Evolutionary conservation across 2,888 invertebrate genomes (phyloP), one percentile per base, ranked within the genome.

Genomic region (Agonum fuliginosum): DNA sequence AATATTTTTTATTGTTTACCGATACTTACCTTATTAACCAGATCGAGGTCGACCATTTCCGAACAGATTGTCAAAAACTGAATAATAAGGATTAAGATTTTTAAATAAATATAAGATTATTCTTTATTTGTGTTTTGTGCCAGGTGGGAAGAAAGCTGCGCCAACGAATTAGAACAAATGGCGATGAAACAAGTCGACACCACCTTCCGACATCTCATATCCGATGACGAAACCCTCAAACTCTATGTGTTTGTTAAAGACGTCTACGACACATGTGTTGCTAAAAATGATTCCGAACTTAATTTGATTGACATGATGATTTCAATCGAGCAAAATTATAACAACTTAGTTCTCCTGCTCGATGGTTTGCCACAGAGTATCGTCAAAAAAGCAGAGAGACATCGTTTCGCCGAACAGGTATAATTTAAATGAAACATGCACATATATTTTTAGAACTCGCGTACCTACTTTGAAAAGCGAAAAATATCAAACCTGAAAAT

Each of bases 191-290:
- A 92, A 72, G 85, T 93, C 10, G 85, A 89, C 78, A 89, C 89
- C 0, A 84, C 89, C 51, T 92, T 92, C 83, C 90, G 89, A 76
- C 86, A 89, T 12, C 85, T 89, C 30, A 87, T 91, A 0, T 89
- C 89, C 71, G 88, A 90, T 8, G 87, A 88, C 34, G 89, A 90
- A 6, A 89, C 91, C 30, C 85, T 92, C 19, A 89, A 90, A 82
- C 84, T 92, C 37, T 86, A 88, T 78, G 86, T 91, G 4, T 90
- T 90, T 82, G 88, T 93, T 73, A 91, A 92, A 83, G 92, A 91
- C 83, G 89, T 91, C 27, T 93, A 90, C 83, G 91, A 92, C 84
- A 88, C 88, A 54, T 86, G 91, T 46, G 87, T 90, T 22, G 88
- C 86, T 0, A 88, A 90, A 8, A 91, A 90, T 82, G 90, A 91